Base-by-base conservation (phyloP, 2,113 vertebrate species). In the Clarias gariepinus region DNA sequence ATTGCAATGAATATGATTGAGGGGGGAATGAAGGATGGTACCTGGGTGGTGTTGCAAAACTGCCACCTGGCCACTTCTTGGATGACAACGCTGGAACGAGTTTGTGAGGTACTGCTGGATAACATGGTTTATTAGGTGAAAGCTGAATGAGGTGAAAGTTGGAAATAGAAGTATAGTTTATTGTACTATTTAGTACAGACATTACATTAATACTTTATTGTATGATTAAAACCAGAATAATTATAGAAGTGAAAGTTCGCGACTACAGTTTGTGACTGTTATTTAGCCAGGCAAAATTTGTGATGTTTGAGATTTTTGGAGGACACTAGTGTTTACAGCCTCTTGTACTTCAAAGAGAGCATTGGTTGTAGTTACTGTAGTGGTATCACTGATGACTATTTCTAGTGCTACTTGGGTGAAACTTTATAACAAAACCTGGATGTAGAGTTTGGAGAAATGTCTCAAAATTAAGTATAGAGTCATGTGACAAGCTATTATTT, bases 51-150 rank as follows among this genome's bases (percentile, higher is more conserved):
- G 85, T 94, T 99, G 85, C 97, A 98, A 89, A 98, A 98, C 7
- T 98, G 96, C 85, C 97, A 98, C 84, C 94, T 98, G 63, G 97
- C 97, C 83, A 97, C 96, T 15, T 98, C 97, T 3, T 98, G 97
- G 97, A 97, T 98, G 97, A 92, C 96, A 57, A 95, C 89, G 0
- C 93, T 98, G 36, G 97, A 98, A 92, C 95, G 93, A 92, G 94
- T 97, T 41, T 97, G 97, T 64, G 97, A 97, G 96, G 97, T 97
- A 85, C 30, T 19, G n/a, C n/a, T 68, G 41, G 52, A 52, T 41
- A 61, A 7, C 33, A 23, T 23, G n/a, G 25, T 23, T 12, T 16
- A 21, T 73, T 73, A 18, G 7, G 3, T n/a, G 21, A 23, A 41
- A 74, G 12, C 1, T 13, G 30, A 8, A 5, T 47, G 10, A 28